Evolutionary conservation across 2,113 vertebrate species (phyloP).

Genomic region (Pimephales promelas): DNA sequence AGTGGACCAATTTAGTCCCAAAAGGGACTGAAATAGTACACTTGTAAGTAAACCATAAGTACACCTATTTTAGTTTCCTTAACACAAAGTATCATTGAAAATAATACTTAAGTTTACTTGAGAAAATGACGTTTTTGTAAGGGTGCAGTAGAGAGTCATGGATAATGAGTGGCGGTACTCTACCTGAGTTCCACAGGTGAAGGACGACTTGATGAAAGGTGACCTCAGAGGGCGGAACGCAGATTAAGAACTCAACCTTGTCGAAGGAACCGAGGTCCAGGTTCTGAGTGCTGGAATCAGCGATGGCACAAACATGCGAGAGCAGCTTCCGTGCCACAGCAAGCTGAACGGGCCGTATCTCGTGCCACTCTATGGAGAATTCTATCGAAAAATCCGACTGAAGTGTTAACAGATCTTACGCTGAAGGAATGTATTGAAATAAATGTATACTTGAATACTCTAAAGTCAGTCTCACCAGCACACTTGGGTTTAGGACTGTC

Average conservation of each 20-base stretch:
- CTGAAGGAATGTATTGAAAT: neutral
- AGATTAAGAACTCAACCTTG: conserved; percentile 92
- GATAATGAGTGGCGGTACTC: neutral
- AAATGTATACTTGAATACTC: neutral
- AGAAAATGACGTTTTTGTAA: neutral
- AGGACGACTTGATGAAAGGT: conserved; percentile 93
- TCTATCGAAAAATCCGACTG: conserved; percentile 56
- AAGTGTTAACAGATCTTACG: neutral
- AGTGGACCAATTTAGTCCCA: neutral
- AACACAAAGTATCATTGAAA: too few relatives aligned
- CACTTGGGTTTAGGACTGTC: conserved; percentile 61
- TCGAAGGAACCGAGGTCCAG: conserved; percentile 91
- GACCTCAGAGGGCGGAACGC: conserved; percentile 93
- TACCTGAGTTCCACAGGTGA: conserved; percentile 93
- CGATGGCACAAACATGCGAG: conserved; percentile 95
- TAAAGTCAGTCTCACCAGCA: conserved; percentile 62
- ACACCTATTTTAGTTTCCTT: neutral
- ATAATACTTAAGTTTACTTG: neutral
- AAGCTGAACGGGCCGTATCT: conserved; percentile 90
- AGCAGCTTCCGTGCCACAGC: conserved; percentile 95
- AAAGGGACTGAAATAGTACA: neutral
- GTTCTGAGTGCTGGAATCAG: conserved; percentile 96
- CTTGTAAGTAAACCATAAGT: neutral
- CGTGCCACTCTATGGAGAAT: conserved; percentile 75
- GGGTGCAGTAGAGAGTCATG: neutral